Conservation (phyloP, 2,113 vertebrate genomes). For the Phycodurus eques region DNA sequence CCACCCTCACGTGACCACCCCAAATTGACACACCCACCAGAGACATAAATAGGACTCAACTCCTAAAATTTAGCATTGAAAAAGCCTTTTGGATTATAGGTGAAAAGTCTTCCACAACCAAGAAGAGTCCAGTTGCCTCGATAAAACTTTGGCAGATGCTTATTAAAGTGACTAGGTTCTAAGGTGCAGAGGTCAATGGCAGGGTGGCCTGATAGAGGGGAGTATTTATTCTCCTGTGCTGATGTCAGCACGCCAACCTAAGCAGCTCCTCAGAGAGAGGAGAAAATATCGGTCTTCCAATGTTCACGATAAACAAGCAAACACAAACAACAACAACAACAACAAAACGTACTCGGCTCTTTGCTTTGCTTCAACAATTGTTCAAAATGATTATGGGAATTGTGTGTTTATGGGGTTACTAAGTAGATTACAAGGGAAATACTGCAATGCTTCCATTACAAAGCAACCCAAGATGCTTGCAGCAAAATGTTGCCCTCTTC, state of each 20-base stretch:
- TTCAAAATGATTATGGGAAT: background rate
- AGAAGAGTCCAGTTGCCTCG: background rate
- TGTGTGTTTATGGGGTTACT: background rate
- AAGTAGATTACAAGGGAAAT: background rate
- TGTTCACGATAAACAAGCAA: constrained; percentile 14
- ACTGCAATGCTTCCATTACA: background rate
- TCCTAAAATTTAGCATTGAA: background rate
- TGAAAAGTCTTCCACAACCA: background rate
- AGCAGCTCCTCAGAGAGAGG: background rate
- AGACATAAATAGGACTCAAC: background rate
- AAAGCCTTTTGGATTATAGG: background rate
- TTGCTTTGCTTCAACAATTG: background rate
- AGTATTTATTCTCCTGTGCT: constrained; percentile 25
- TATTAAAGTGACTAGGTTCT: background rate
- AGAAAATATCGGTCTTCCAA: constrained; percentile 23
- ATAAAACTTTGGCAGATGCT: constrained; percentile 2
- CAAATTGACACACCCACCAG: background rate
- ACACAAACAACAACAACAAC: constrained; percentile 5
- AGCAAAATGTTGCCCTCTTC: background rate
- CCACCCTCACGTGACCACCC: constrained; percentile 1
- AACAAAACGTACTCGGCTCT: background rate
- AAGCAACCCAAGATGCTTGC: background rate
- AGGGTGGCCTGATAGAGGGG: no score
- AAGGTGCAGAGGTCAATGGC: no score
- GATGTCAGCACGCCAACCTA: constrained; percentile 21